phyloP scores from a whole-genome alignment of 2,888 invertebrate species.

The Ochropacha duplaris region DNA sequence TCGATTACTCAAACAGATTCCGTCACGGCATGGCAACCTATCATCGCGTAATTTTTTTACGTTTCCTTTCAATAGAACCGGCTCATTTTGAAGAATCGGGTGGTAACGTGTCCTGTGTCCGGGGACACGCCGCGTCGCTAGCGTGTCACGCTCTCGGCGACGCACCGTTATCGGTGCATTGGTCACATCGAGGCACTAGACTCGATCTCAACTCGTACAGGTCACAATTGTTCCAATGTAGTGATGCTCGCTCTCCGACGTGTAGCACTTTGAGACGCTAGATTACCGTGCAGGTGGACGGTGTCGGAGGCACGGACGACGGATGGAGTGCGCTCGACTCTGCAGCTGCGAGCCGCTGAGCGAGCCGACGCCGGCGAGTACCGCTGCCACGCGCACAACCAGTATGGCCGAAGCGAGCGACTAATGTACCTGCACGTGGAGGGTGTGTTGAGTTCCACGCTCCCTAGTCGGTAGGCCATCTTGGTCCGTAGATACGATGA shows the following conservation, averaged over 20 bases:
- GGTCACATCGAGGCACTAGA: constrained; percentile 87
- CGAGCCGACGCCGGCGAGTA: constrained; percentile 88
- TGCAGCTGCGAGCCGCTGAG: constrained; percentile 85
- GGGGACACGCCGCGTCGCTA: constrained; percentile 82
- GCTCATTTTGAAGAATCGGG: constrained; percentile 86
- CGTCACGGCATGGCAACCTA: too few species aligned
- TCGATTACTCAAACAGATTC: constrained; percentile 8
- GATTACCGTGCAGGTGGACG: constrained; percentile 63
- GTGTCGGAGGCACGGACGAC: constrained; percentile 86
- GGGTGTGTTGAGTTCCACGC: constrained; percentile 54
- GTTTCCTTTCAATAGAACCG: constrained; percentile 79
- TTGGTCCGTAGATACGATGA: too few species aligned
- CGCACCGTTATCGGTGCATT: constrained; percentile 89
- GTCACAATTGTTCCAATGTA: constrained; percentile 26
- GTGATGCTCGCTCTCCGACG: too few species aligned
- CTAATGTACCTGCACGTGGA: constrained; percentile 86
- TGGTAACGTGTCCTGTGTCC: constrained; percentile 82
- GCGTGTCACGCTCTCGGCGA: constrained; percentile 91
- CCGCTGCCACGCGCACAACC: constrained; percentile 87
- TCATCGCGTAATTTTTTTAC: not conserved
- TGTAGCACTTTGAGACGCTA: too few species aligned
- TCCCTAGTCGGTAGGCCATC: not conserved
- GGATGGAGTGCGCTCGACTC: constrained; percentile 85
- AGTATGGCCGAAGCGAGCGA: constrained; percentile 86
- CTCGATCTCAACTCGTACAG: constrained; percentile 86